phyloP scores from a whole-genome alignment of 1,140 invertebrate genomes.

The Ceratitis capitata region DNA sequence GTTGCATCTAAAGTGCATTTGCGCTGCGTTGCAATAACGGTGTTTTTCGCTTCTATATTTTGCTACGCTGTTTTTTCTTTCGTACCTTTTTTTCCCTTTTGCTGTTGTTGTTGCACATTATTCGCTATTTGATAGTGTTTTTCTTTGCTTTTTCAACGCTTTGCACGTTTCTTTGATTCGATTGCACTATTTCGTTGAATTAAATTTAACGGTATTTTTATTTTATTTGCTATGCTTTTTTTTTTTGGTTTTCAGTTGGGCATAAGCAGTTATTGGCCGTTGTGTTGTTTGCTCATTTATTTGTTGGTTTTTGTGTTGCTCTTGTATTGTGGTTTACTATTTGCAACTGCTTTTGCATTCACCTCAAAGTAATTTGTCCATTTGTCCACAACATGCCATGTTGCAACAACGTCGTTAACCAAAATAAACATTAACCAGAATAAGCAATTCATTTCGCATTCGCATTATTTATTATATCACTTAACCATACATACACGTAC shows the following conservation, averaged over 20 bases:
- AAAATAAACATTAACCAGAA: slow-evolving; percentile 36
- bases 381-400: slow-evolving; percentile 31
- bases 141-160: not conserved
- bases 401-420: slow-evolving; percentile 21
- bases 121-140: not conserved
- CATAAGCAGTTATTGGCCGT: not conserved
- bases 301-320: not conserved
- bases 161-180: not conserved
- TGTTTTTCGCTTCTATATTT: not conserved
- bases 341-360: slow-evolving; percentile 15
- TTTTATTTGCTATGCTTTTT: not conserved
- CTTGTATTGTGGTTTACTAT: slow-evolving; percentile 24
- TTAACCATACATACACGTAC: slow-evolving; percentile 14
- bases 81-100: not conserved
- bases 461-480: slow-evolving; percentile 29
- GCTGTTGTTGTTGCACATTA: not conserved
- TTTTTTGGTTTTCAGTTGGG: not conserved
- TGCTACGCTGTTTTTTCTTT: slow-evolving; percentile 3
- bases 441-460: not conserved
- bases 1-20: slow-evolving; percentile 37
- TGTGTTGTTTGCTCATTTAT: no score
- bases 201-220: not conserved
- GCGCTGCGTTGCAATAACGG: not conserved
- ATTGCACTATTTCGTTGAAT: slow-evolving; percentile 35
- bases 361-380: slow-evolving; percentile 37